Conservation (phyloP, 2,113 vertebrate species). For the Lipophrys pholis region DNA sequence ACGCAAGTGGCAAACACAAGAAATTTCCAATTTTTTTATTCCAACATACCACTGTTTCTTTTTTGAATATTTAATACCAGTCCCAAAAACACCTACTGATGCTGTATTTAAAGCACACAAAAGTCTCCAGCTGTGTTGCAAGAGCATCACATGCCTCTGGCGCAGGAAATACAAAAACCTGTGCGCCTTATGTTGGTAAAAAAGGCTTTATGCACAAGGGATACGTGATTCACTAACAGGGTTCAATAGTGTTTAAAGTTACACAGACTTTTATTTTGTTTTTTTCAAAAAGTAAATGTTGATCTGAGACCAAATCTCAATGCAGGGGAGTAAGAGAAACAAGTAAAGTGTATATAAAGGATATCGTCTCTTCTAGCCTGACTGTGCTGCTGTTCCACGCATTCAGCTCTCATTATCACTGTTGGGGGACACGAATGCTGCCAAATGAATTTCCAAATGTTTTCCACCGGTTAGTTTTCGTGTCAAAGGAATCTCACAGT, state of each 20-base stretch:
- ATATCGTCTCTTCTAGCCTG: constrained; percentile 13
- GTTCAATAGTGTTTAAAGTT: not conserved
- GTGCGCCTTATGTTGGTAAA: constrained; percentile 5
- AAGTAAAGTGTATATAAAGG: constrained; percentile 37
- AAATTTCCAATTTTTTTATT: not conserved
- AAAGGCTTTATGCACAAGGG: constrained; percentile 2
- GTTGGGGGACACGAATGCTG: constrained; percentile 34
- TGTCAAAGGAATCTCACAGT: constrained; percentile 46
- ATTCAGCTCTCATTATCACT: constrained; percentile 55
- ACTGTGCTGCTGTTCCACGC: constrained; percentile 37
- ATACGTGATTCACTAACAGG: not conserved
- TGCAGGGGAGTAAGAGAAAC: constrained; percentile 9
- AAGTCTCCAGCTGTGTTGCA: not conserved
- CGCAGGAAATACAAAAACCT: not conserved
- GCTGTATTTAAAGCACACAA: not conserved
- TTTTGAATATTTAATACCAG: not conserved
- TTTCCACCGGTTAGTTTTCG: constrained; percentile 42
- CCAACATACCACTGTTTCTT: too few species aligned
- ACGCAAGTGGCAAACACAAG: not conserved
- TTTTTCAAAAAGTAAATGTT: constrained; percentile 20
- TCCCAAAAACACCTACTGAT: not conserved
- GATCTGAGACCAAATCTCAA: constrained; percentile 23
- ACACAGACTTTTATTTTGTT: not conserved
- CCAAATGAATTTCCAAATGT: constrained; percentile 55
- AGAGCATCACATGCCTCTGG: too few species aligned